Evolutionary conservation across 2,797 vertebrate species (phyloP), one percentile per base, ranked within the genome.

Genomic region (Cygnus olor): DNA sequence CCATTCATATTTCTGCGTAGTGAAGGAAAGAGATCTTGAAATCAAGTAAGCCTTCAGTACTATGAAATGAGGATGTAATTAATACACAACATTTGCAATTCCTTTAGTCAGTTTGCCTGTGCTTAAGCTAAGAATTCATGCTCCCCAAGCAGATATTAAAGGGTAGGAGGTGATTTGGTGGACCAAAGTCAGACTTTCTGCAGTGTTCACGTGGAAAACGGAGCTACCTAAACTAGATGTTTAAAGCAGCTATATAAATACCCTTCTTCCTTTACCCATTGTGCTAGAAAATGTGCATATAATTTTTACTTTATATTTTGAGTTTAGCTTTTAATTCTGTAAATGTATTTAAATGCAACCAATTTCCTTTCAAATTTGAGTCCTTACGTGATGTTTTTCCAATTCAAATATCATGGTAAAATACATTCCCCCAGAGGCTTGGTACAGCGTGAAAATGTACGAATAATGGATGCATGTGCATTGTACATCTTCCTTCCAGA

Each of bases 401-500:
- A 92, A 87, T 94, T 90, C 79, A 95, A 89, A 78, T 94, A 94
- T 65, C 83, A 61, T 54, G 84, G 78, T 90, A 87, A 93, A 96
- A 90, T 91, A 85, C 81, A 91, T 90, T 92, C 74, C 57, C 92
- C 76, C 36, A 93, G 84, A 89, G 89, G 86, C 93, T 89, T 47
- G 80, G 53, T 94, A 74, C 68, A 77, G 77, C 80, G 87, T 88
- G 91, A 94, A 91, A 96, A 94, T 91, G 85, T 91, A 64, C 7
- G 1, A 87, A 60, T 93, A 96, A 90, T 87, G 91, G 88, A 88
- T 91, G 49, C 90, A 80, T 96, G 88, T 95, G 76, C 93, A 89
- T 65, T 94, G 88, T 94, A 80, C 84, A 80, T 86, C 80, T 78
- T 71, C 68, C 90, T 94, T 91, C 89, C 93, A 95, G 94, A 97